Conservation (phyloP, 2,113 vertebrate genomes). For the Cheilinus undulatus region DNA sequence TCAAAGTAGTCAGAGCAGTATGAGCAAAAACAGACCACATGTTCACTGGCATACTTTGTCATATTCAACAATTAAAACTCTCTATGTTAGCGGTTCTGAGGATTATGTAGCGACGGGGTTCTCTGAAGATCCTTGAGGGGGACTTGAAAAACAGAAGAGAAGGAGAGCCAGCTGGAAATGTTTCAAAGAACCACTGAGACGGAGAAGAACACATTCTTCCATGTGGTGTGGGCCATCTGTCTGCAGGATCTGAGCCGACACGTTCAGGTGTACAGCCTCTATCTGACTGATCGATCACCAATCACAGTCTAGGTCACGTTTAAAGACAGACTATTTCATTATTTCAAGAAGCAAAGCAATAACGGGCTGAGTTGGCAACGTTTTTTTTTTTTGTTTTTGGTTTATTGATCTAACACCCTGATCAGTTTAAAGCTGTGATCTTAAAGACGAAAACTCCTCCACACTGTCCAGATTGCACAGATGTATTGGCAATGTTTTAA, state of each 20-base stretch:
- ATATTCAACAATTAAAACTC: not conserved
- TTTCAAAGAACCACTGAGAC: slow-evolving; percentile 46
- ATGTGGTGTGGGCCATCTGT: slow-evolving; percentile 50
- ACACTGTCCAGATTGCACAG: no score
- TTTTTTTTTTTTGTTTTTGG: no score
- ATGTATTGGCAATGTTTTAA: no score
- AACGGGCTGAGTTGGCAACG: no score
- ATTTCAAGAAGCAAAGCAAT: no score
- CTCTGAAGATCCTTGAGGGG: slow-evolving; percentile 4
- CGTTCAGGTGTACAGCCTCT: not conserved
- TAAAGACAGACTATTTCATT: no score
- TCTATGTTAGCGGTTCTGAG: slow-evolving; percentile 1
- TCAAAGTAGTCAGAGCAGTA: no score
- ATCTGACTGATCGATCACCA: not conserved
- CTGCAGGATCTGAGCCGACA: slow-evolving; percentile 3
- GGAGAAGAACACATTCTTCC: slow-evolving; percentile 26
- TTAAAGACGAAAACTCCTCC: no score
- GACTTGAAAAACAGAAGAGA: slow-evolving; percentile 28
- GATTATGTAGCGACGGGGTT: slow-evolving; percentile 16
- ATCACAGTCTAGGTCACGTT: no score
- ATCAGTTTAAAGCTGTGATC: no score
- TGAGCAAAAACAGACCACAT: not conserved
- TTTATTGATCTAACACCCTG: no score
- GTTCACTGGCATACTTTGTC: not conserved
- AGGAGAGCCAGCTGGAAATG: slow-evolving; percentile 55